Conservation (phyloP, 2,888 invertebrate genomes). For the Sabatieria punctata region DNA sequence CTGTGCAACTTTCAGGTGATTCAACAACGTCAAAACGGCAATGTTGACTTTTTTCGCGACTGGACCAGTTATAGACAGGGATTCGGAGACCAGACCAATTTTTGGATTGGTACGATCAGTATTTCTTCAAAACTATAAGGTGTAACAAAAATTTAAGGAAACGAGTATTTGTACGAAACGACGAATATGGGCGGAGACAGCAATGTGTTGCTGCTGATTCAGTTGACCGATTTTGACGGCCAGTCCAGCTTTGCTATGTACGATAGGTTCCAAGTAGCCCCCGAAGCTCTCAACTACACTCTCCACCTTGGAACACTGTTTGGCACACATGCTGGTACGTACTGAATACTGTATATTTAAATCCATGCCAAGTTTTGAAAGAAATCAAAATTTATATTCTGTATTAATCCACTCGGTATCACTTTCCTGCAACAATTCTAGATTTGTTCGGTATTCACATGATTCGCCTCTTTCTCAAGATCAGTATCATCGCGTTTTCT, state of each 20-base stretch:
- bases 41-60: neutral
- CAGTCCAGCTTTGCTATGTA: neutral
- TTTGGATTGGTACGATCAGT: slow-evolving; percentile 1
- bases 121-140: neutral
- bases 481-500: too few relatives aligned
- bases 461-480: too few relatives aligned
- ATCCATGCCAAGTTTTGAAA: too few relatives aligned
- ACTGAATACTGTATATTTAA: too few relatives aligned
- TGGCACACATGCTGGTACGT: neutral
- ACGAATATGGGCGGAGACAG: neutral
- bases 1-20: slow-evolving; percentile 3
- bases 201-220: neutral
- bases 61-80: slow-evolving; percentile 2
- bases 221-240: neutral
- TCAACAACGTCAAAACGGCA: slow-evolving; percentile 1
- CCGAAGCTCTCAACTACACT: neutral
- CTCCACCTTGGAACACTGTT: slow-evolving; percentile 1
- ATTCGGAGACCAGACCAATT: slow-evolving; percentile 5
- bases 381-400: too few relatives aligned
- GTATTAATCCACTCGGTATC: too few relatives aligned
- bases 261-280: neutral
- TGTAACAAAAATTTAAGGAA: neutral
- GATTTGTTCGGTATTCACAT: too few relatives aligned
- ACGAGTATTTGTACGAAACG: slow-evolving; percentile 3
- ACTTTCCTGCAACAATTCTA: too few relatives aligned